Evolutionary conservation across 2,888 invertebrate genomes (phyloP), one percentile per base, ranked within the genome.

Genomic region (Lymantria monacha): DNA sequence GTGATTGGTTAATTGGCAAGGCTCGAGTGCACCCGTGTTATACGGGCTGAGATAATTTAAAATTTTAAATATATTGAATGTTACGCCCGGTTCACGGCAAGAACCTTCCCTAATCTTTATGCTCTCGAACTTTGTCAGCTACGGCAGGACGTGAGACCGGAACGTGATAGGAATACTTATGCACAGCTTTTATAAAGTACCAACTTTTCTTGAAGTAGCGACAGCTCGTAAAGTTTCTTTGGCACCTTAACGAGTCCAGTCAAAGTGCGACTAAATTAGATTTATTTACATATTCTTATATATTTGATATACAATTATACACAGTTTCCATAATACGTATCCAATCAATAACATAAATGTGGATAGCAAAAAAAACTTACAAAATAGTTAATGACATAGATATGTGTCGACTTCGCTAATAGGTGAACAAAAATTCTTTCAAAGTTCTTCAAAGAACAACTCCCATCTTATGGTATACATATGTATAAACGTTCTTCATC

Each of bases 111-210:
- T 42, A 55, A 53, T 48, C 51, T 53, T 53, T 54, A 55, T 55
- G 58, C 43, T 43, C 44, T 50, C 54, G 42, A 51, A 62, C 50
- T 64, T 60, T 55, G 42, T 54, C 54, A 61, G 59, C 49, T 55
- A 59, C 54, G 59, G 54, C 61, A 58, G 50, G 59, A 62, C 59
- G 61, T 47, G 46, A 48, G 55, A 52, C 41, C 37, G 52, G 22
- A 40, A 67, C 66, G 71, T 72, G 72, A 61, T 46, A 48, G 9
- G 62, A 61, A 64, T 69, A 37, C 42, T 59, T 42, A 52, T 31
- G 48, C 45, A 46, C 42, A 44, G 30, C n/a, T 49, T 52, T 48
- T 53, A 44, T 40, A 57, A 53, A 42, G 48, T 47, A 44, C 33
- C 36, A 55, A 51, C 44, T 49, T 43, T 59, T 48, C 51, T 61